Evolutionary conservation across 2,888 invertebrate species (phyloP).

Genomic region (Corythucha ciliata): DNA sequence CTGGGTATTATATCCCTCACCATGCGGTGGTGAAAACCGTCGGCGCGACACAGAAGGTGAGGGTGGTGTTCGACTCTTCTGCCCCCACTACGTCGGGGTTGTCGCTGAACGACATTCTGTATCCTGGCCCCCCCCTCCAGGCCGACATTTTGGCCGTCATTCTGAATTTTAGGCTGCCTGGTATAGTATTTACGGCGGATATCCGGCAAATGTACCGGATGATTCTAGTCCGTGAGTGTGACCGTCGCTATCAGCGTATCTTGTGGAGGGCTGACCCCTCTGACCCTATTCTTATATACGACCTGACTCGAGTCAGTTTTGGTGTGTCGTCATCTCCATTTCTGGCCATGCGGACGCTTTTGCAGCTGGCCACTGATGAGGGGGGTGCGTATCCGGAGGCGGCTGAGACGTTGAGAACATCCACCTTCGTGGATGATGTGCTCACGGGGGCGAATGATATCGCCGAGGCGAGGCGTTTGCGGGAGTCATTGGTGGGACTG

Average conservation of each 20-base stretch:
- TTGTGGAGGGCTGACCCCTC: slow-evolving; percentile 3
- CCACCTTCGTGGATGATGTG: slow-evolving; percentile 11
- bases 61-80: too few species aligned
- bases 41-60: neutral
- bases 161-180: neutral
- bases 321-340: slow-evolving; percentile 7
- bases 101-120: slow-evolving; percentile 7
- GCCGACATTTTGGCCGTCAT: slow-evolving; percentile 10
- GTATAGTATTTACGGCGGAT: slow-evolving; percentile 4
- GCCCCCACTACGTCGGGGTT: neutral
- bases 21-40: slow-evolving; percentile 7
- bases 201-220: slow-evolving; percentile 16
- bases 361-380: neutral
- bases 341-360: slow-evolving; percentile 9
- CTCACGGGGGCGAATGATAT: neutral
- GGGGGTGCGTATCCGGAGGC: neutral
- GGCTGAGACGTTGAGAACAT: neutral
- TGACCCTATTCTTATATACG: neutral
- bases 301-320: neutral
- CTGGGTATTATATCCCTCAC: slow-evolving; percentile 14
- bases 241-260: slow-evolving; percentile 5
- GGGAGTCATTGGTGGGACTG: neutral
- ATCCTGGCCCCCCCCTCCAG: slow-evolving; percentile 3
- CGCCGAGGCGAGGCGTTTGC: neutral
- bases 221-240: neutral